Conservation (phyloP, 2,797 vertebrate genomes). For the Heterohyrax brucei region DNA sequence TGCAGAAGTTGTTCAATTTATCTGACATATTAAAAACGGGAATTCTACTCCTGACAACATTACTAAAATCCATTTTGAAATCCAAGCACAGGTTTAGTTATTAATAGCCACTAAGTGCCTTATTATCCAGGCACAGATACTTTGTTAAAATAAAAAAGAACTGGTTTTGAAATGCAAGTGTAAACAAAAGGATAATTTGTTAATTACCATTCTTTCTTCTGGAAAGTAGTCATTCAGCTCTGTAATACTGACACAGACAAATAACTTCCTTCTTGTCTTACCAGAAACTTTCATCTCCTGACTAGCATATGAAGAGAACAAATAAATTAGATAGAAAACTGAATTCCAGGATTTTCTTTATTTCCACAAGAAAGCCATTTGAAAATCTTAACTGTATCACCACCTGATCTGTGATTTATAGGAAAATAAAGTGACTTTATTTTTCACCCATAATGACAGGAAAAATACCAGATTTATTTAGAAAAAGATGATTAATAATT, state of each 20-base stretch:
- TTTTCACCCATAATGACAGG: not conserved
- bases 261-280: constrained; percentile 13
- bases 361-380: constrained; percentile 15
- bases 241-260: constrained; percentile 26
- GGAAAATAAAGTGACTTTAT: constrained; percentile 23
- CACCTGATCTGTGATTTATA: constrained; percentile 12
- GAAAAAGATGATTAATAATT: not conserved
- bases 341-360: constrained; percentile 47
- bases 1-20: constrained; percentile 29
- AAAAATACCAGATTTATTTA: constrained; percentile 28
- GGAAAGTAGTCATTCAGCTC: not conserved
- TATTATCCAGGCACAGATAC: constrained; percentile 45
- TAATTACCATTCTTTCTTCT: constrained; percentile 52
- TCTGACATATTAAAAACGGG: constrained; percentile 61
- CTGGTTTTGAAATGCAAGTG: constrained; percentile 44
- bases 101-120: constrained; percentile 10
- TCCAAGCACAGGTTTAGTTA: constrained; percentile 13
- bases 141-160: constrained; percentile 38
- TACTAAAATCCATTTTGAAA: constrained; percentile 22
- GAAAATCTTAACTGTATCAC: constrained; percentile 32
- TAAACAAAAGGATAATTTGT: constrained; percentile 62
- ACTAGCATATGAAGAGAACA: constrained; percentile 34
- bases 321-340: constrained; percentile 38
- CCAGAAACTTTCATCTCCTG: constrained; percentile 19
- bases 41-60: constrained; percentile 6